phyloP scores from a whole-genome alignment of 2,113 vertebrate genomes.

The Parotia lawesii region DNA sequence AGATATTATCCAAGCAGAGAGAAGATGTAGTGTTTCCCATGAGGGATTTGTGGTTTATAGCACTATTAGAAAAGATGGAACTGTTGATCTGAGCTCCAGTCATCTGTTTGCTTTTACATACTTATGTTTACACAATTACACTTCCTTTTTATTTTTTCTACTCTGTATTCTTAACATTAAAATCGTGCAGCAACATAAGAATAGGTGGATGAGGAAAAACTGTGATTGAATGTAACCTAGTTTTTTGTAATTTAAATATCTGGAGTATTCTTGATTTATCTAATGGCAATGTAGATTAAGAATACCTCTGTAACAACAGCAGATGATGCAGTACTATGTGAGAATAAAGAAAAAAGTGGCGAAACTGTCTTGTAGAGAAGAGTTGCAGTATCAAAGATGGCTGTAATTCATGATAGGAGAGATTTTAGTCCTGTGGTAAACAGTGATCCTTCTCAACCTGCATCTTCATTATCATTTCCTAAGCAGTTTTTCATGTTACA shows the following conservation, averaged over 20 bases:
- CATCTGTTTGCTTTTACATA: neutral
- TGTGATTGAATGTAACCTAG: neutral
- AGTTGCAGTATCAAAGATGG: neutral
- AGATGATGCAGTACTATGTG: neutral
- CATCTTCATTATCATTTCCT: neutral
- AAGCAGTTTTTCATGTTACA: neutral
- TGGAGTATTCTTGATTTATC: neutral
- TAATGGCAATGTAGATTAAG: neutral
- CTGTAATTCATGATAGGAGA: neutral
- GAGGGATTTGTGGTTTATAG: neutral
- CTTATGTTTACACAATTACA: neutral
- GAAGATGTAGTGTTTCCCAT: neutral
- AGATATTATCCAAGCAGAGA: neutral
- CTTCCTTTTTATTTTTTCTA: neutral
- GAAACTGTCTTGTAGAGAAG: neutral
- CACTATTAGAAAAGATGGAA: neutral
- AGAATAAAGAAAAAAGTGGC: neutral
- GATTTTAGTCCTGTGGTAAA: neutral
- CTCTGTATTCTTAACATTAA: neutral
- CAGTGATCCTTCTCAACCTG: neutral
- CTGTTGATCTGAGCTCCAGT: neutral
- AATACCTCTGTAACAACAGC: neutral
- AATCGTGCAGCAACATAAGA: accelerated
- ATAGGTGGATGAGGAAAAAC: neutral
- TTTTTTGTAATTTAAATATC: neutral